Evolutionary conservation across 2,797 vertebrate genomes (phyloP).

Genomic region (Harpagifer antarcticus): DNA sequence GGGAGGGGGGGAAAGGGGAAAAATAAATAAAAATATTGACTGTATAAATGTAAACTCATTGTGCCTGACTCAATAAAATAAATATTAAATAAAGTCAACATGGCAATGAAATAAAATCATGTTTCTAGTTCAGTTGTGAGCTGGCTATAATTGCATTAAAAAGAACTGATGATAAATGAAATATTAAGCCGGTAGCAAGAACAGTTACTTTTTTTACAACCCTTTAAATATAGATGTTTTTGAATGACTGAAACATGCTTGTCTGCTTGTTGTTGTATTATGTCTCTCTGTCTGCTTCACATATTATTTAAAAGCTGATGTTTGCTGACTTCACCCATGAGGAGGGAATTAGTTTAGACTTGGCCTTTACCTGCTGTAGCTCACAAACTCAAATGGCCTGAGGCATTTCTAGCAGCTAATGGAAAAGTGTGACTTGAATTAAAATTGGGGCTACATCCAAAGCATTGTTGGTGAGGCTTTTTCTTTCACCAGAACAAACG

Average conservation of each 20-base stretch:
- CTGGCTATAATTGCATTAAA: neutral
- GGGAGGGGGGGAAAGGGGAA: too few relatives aligned
- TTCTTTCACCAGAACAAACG: neutral
- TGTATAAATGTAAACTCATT: too few relatives aligned
- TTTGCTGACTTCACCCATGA: slow-evolving; percentile 22
- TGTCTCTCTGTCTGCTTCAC: neutral
- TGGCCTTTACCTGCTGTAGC: slow-evolving; percentile 34
- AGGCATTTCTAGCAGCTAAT: slow-evolving; percentile 43
- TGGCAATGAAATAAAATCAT: neutral
- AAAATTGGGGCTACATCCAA: slow-evolving; percentile 18
- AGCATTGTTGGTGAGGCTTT: neutral
- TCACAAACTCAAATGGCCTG: slow-evolving; percentile 27
- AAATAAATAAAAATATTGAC: too few relatives aligned
- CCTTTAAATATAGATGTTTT: neutral
- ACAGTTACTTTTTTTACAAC: neutral
- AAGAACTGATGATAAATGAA: neutral
- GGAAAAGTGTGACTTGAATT: slow-evolving; percentile 51
- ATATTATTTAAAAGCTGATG: slow-evolving; percentile 11
- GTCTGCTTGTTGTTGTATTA: neutral
- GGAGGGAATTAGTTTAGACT: slow-evolving; percentile 26
- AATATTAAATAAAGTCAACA: too few relatives aligned
- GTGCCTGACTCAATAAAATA: too few relatives aligned
- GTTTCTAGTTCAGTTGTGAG: neutral
- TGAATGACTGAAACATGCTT: neutral
- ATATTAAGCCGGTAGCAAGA: slow-evolving; percentile 6